Conservation (phyloP, 2,888 invertebrate species). For the Philopedon plagiatum region DNA sequence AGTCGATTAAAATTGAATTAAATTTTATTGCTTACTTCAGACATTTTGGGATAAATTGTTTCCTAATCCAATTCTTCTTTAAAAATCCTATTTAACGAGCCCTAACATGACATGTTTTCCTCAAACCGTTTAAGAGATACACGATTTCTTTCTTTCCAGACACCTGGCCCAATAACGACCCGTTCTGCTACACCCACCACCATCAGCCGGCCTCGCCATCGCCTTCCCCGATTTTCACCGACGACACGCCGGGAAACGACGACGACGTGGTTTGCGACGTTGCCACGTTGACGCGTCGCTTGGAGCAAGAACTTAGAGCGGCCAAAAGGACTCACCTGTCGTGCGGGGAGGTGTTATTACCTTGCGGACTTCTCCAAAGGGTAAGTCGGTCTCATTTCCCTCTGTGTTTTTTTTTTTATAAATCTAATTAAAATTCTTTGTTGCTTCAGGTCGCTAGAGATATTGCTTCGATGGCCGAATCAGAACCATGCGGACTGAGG, state of each 20-base stretch:
- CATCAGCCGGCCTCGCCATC: constrained; percentile 39
- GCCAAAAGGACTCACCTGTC: constrained; percentile 86
- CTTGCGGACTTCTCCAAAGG: constrained; percentile 84
- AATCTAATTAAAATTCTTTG: neutral
- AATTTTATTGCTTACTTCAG: no score
- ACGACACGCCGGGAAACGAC: constrained; percentile 56
- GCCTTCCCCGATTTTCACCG: constrained; percentile 30
- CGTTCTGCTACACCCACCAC: constrained; percentile 43
- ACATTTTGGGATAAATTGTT: neutral
- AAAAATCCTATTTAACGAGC: neutral
- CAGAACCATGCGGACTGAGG: constrained; percentile 90
- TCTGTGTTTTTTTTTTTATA: no score
- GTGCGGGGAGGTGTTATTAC: constrained; percentile 88
- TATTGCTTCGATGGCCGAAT: constrained; percentile 86
- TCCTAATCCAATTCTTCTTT: neutral
- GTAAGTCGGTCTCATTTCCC: constrained; percentile 15
- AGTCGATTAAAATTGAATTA: no score
- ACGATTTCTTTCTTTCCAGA: constrained; percentile 27
- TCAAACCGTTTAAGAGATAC: neutral
- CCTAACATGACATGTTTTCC: neutral
- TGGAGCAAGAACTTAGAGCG: constrained; percentile 84
- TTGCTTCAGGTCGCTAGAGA: constrained; percentile 77
- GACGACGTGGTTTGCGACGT: constrained; percentile 70
- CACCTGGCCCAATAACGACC: constrained; percentile 44
- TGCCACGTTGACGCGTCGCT: constrained; percentile 79